Evolutionary conservation across 2,888 invertebrate genomes (phyloP).

Genomic region (Hirtodrosophila histrioides): DNA sequence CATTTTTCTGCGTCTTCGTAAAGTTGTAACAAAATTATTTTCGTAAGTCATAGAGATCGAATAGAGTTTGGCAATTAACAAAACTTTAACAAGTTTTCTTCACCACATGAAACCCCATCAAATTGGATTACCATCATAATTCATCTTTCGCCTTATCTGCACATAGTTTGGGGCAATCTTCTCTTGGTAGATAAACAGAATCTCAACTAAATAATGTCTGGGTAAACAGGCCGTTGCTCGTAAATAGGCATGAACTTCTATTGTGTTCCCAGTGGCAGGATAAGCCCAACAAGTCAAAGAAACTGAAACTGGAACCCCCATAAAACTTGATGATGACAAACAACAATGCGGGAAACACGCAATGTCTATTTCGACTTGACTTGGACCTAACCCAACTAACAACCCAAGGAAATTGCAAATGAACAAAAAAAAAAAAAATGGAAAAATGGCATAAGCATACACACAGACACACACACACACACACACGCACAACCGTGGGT

Average conservation of each 20-base stretch:
- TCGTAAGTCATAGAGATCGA: too few species aligned
- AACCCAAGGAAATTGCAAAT: slow-evolving; percentile 47
- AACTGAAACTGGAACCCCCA: slow-evolving; percentile 50
- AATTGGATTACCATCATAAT: slow-evolving; percentile 46
- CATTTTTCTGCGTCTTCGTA: too few species aligned
- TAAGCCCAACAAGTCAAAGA: slow-evolving; percentile 47
- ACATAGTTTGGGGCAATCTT: slow-evolving; percentile 18
- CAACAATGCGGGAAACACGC: slow-evolving; percentile 52
- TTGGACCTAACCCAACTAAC: slow-evolving; percentile 67
- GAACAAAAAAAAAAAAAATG: slow-evolving; percentile 22
- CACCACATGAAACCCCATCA: slow-evolving; percentile 24
- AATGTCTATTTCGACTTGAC: slow-evolving; percentile 25
- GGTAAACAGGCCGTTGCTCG: slow-evolving; percentile 38
- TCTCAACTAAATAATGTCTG: slow-evolving; percentile 40
- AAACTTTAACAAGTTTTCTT: slow-evolving; percentile 19
- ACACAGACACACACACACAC: slow-evolving; percentile 46
- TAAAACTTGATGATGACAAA: slow-evolving; percentile 74
- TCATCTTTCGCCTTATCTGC: slow-evolving; percentile 41
- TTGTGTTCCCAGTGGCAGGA: slow-evolving; percentile 53
- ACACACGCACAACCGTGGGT: slow-evolving; percentile 60
- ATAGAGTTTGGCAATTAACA: slow-evolving; percentile 1
- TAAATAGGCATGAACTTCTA: slow-evolving; percentile 63
- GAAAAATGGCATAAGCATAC: slow-evolving; percentile 55
- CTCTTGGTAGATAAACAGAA: slow-evolving; percentile 38
- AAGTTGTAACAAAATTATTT: too few species aligned